Evolutionary conservation across 2,888 invertebrate genomes (phyloP).

Genomic region (Lepeophtheirus nordmannii): DNA sequence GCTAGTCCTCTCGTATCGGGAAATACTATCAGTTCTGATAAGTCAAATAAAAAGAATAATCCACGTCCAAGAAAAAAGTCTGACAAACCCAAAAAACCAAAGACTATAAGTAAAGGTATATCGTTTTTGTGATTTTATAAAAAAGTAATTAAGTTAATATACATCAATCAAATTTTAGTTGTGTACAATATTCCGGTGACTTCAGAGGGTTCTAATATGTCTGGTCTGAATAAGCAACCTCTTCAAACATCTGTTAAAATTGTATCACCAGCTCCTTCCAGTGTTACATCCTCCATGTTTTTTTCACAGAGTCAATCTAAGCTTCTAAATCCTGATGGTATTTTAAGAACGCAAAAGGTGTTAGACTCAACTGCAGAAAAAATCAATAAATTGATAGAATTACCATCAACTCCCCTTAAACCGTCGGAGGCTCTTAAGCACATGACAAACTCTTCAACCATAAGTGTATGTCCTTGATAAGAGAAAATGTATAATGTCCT

Average conservation of each 20-base stretch:
- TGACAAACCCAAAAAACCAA: not conserved
- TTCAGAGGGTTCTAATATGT: not conserved
- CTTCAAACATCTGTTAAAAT: not conserved
- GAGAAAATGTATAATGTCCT: too few species aligned
- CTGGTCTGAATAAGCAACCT: not conserved
- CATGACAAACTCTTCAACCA: not conserved
- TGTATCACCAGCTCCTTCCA: not conserved
- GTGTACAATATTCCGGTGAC: not conserved
- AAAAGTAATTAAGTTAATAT: not conserved
- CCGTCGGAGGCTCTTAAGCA: not conserved
- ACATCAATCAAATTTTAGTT: too few species aligned
- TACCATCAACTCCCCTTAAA: not conserved
- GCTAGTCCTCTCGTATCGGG: not conserved
- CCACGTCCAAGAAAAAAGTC: slow-evolving; percentile 5
- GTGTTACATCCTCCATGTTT: not conserved
- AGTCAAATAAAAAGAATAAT: not conserved
- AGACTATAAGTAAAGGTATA: not conserved
- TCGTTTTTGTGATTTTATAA: not conserved
- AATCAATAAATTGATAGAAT: not conserved
- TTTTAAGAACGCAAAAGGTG: not conserved
- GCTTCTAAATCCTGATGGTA: not conserved
- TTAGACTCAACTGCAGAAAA: not conserved
- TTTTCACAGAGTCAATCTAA: not conserved
- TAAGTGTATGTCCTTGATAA: not conserved
- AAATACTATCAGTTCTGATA: not conserved